Base-by-base conservation (phyloP, 1,140 invertebrate genomes). In the Lethrus apterus region DNA sequence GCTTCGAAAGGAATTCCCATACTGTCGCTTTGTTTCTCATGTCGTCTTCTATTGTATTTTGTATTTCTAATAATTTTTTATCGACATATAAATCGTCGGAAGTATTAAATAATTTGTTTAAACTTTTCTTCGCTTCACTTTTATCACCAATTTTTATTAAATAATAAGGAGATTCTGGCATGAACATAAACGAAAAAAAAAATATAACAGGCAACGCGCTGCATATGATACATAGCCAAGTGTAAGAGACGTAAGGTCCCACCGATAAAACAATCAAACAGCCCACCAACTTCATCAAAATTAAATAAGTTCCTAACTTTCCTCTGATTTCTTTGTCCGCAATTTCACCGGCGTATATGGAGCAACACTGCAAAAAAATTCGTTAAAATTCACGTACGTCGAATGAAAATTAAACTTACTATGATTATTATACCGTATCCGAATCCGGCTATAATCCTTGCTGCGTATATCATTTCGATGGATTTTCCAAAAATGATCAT, bases 151-250 rank as follows among this genome's bases (percentile, higher is more conserved):
- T 45, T 34, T 72, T 74, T 40, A 75, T 55, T 45, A 73, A 74
- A 52, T 70, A 75, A 48, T 76, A 74, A n/a, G 76, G 76, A 44
- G 74, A 77, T 64, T 78, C 76, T 15, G 74, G 75, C 21, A 76
- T 60, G 50, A 77, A 77, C 13, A 74, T 67, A 48, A 78, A 78
- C 8, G 61, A 59, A 31, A 75, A 47, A 8, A 74, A 62, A 55
- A 76, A 78, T 14, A 63, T 55, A 32, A 76, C 67, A 9, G 76
- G 75, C n/a, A 76, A 42, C 3, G 41, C 8, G 0, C 60, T 38
- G 14, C 60, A 69, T n/a, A 56, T 51, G 23, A 67, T 64, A 0
- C 74, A 66, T 3, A 69, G 21, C 2, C 44, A 45, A 0, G 60
- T 32, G 47, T 70, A 72, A 0, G 56, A 54, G 0, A 70, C 63